A percentile compares a stretch with the other conserved stretches of the same genome.
Conservation (phyloP, 2,888 invertebrate species). For the Himalopsyche anomala region DNA sequence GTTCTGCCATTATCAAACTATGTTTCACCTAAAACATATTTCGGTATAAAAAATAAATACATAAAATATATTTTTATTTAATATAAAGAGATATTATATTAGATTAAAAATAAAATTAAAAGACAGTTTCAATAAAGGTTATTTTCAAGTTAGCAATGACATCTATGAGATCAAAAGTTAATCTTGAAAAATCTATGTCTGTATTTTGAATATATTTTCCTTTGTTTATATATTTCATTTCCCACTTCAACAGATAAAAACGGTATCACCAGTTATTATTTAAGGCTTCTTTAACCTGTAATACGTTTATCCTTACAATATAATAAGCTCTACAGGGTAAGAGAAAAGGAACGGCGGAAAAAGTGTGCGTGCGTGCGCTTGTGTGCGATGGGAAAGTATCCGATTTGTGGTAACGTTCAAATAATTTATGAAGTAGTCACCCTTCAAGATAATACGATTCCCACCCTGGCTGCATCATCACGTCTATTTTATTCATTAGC, state of each 20-base stretch:
- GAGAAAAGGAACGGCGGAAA: conserved; percentile 6
- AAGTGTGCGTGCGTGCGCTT: neutral
- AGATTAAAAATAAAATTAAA: no score
- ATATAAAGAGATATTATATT: no score
- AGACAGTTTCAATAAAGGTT: no score
- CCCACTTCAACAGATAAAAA: conserved; percentile 14
- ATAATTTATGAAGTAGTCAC: conserved; percentile 59
- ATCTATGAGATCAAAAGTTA: neutral
- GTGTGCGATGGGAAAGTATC: conserved; percentile 10
- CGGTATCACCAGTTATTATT: conserved; percentile 40
- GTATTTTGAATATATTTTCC: neutral
- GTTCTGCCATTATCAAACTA: no score
- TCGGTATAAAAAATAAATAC: no score
- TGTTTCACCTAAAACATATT: no score
- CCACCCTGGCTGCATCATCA: conserved; percentile 50
- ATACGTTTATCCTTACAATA: conserved; percentile 50
- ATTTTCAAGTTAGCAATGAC: no score
- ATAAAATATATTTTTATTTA: no score
- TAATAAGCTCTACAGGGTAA: neutral
- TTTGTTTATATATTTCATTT: neutral
- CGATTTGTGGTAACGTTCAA: conserved; percentile 34
- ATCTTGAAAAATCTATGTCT: neutral
- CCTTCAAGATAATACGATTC: conserved; percentile 56
- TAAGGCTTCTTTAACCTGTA: conserved; percentile 41
- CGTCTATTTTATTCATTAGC: conserved; percentile 46